Evolutionary conservation across 2,113 vertebrate species (phyloP).

Genomic region (Aspiorhynchus laticeps): DNA sequence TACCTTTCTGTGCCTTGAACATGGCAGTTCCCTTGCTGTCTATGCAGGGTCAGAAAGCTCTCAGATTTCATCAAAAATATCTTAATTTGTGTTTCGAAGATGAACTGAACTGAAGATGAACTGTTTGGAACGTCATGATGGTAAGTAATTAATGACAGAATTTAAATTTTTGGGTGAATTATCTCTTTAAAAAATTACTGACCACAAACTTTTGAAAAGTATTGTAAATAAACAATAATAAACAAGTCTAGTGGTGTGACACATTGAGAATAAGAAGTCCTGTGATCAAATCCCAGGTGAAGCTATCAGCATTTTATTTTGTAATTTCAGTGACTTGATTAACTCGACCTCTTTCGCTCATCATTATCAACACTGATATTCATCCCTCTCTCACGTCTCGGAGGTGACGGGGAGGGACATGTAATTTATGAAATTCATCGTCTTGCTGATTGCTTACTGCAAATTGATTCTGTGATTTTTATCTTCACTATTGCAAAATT

Average conservation of each 20-base stretch:
- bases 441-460: slow-evolving; percentile 13
- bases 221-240: too few relatives aligned
- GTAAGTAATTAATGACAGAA: too few relatives aligned
- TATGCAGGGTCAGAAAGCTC: too few relatives aligned
- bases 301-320: neutral
- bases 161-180: too few relatives aligned
- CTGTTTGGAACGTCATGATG: too few relatives aligned
- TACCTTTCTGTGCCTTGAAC: too few relatives aligned
- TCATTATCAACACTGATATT: neutral
- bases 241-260: neutral
- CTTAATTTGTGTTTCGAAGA: too few relatives aligned
- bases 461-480: slow-evolving; percentile 2
- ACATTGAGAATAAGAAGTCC: neutral
- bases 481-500: neutral
- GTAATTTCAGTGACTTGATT: slow-evolving; percentile 20
- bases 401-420: neutral
- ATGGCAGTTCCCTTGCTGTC: too few relatives aligned
- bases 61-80: too few relatives aligned
- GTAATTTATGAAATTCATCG: neutral
- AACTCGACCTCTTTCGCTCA: neutral
- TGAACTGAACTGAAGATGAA: too few relatives aligned
- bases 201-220: neutral
- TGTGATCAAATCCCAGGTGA: neutral
- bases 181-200: too few relatives aligned
- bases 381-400: neutral